Percentiles rank a stretch among this genome's conserved stretches.
Evolutionary conservation across 2,797 vertebrate species (phyloP).

Genomic region (Tachyglossus aculeatus): DNA sequence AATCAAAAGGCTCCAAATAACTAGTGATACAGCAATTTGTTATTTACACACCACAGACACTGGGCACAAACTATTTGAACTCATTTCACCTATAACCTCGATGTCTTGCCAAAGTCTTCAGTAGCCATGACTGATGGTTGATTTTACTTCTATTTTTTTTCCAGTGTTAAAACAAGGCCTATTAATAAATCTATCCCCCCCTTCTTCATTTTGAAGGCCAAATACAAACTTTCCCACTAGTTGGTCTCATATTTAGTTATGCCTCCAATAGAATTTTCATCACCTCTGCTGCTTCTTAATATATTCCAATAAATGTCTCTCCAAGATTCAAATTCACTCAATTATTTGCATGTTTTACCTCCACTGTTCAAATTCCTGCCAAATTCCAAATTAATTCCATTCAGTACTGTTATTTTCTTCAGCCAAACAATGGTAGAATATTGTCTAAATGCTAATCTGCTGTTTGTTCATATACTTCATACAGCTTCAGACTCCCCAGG

Average conservation of each 20-base stretch:
- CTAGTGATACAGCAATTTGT: neutral
- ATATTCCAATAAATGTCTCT: slow-evolving; percentile 42
- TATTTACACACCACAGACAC: slow-evolving; percentile 24
- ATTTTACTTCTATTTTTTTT: neutral
- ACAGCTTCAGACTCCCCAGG: slow-evolving; percentile 7
- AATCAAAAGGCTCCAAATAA: slow-evolving; percentile 6
- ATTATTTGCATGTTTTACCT: slow-evolving; percentile 47
- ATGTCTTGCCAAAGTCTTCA: neutral
- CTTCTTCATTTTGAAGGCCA: neutral
- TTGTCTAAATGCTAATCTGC: slow-evolving; percentile 63
- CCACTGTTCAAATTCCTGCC: slow-evolving; percentile 41
- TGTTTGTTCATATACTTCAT: slow-evolving; percentile 59
- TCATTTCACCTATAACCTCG: neutral
- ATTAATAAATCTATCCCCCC: neutral
- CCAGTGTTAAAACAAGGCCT: neutral
- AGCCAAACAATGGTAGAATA: slow-evolving; percentile 56
- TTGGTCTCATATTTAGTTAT: neutral
- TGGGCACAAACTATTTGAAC: neutral
- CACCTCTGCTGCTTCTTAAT: slow-evolving; percentile 12
- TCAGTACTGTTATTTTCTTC: slow-evolving; percentile 36
- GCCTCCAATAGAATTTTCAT: slow-evolving; percentile 3
- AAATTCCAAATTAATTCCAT: slow-evolving; percentile 63
- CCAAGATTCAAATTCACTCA: slow-evolving; percentile 40
- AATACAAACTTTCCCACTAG: neutral
- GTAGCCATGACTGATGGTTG: neutral